Percentiles rank a stretch among this genome's conserved stretches.
Evolutionary conservation across 2,888 invertebrate species (phyloP).

Genomic region (Steinernema hermaphroditum): DNA sequence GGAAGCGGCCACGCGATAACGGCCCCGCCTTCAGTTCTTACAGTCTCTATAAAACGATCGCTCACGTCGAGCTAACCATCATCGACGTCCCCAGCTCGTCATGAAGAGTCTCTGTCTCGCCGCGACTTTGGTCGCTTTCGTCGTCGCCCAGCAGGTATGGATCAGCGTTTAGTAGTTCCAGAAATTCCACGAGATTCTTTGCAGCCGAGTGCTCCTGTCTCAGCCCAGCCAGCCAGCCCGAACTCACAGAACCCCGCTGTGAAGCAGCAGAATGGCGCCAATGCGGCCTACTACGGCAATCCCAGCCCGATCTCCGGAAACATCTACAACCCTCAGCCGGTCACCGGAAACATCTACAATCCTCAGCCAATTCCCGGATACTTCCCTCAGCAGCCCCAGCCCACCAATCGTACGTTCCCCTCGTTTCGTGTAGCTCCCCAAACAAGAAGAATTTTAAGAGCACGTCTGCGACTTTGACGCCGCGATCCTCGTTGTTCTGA

Average conservation of each 20-base stretch:
- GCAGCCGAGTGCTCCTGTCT: not conserved
- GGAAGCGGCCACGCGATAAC: not conserved
- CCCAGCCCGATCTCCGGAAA: not conserved
- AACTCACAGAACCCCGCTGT: not conserved
- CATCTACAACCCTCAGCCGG: not conserved
- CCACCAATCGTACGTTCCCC: not conserved
- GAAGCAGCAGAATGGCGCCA: not conserved
- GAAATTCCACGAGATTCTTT: not conserved
- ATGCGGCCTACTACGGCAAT: too few relatives aligned
- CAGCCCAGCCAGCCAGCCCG: too few relatives aligned
- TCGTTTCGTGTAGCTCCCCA: not conserved
- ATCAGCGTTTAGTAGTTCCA: not conserved
- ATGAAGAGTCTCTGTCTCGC: constrained; percentile 10
- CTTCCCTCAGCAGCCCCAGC: not conserved
- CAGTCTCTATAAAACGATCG: not conserved
- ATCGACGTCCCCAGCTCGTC: constrained; percentile 4
- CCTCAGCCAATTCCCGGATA: too few relatives aligned
- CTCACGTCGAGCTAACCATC: not conserved
- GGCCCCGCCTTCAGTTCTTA: not conserved
- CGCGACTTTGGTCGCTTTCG: constrained; percentile 1
- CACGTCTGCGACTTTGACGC: constrained; percentile 50
- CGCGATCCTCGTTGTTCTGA: constrained; percentile 38
- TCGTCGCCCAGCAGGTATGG: not conserved
- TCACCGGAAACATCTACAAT: not conserved
- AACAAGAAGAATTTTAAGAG: constrained; percentile 33